Conservation (phyloP, 2,797 vertebrate genomes). For the Pagetopsis macropterus region DNA sequence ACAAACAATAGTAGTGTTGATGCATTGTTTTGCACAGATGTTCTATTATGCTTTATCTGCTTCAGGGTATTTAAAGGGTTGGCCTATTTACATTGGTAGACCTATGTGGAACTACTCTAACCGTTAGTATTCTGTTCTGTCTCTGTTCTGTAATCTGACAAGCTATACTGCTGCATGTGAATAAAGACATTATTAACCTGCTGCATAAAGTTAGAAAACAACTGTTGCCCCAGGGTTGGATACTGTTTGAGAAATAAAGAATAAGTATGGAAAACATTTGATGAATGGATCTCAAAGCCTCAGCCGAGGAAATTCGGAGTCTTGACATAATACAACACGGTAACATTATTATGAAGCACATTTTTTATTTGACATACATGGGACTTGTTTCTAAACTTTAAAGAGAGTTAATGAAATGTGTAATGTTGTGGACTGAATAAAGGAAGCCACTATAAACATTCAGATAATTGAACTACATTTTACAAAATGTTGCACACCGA, state of each 20-base stretch:
- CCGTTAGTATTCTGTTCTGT: slow-evolving; percentile 65
- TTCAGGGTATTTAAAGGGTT: slow-evolving; percentile 52
- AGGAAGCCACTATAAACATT: no score
- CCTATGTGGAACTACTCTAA: slow-evolving; percentile 59
- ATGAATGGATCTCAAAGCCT: slow-evolving; percentile 34
- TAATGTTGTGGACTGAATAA: not conserved
- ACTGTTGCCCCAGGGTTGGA: slow-evolving; percentile 64
- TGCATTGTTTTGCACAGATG: slow-evolving; percentile 85
- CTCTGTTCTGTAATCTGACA: slow-evolving; percentile 77
- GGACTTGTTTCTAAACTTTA: not conserved
- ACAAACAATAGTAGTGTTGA: slow-evolving; percentile 70
- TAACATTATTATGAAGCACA: not conserved
- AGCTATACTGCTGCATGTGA: slow-evolving; percentile 82
- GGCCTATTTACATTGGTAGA: slow-evolving; percentile 52
- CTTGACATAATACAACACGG: not conserved
- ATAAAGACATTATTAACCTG: slow-evolving; percentile 79
- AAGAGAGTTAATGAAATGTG: not conserved
- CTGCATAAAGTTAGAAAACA: slow-evolving; percentile 71
- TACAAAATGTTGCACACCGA: no score
- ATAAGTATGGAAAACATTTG: slow-evolving; percentile 41
- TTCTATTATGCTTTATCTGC: slow-evolving; percentile 70
- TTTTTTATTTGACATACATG: not conserved
- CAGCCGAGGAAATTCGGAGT: slow-evolving; percentile 21
- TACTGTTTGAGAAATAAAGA: slow-evolving; percentile 77
- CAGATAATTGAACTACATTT: no score